phyloP scores from a whole-genome alignment of 2,888 invertebrate genomes.

The Hypomecis punctinalis region DNA sequence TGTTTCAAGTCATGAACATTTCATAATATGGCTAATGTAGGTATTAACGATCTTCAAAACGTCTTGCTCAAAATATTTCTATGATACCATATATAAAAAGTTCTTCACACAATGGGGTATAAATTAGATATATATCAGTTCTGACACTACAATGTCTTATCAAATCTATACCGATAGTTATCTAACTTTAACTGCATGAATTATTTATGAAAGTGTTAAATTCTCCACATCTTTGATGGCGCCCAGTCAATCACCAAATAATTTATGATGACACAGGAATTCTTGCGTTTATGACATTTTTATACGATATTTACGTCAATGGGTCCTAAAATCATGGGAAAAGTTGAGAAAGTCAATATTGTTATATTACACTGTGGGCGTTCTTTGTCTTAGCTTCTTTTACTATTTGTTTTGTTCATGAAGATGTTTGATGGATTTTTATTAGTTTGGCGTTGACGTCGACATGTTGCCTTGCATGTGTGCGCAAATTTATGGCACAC shows the following conservation, averaged over 20 bases:
- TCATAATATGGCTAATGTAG: no score
- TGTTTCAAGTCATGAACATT: no score
- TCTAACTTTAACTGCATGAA: constrained; percentile 14
- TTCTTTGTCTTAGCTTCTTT: constrained; percentile 44
- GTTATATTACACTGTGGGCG: constrained; percentile 48
- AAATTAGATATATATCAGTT: background rate
- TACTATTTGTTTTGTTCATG: constrained; percentile 48
- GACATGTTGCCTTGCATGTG: background rate
- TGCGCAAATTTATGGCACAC: no score
- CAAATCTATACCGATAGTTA: constrained; percentile 11
- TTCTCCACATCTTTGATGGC: constrained; percentile 42
- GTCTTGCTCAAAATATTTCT: no score
- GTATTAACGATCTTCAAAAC: no score
- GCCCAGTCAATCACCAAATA: constrained; percentile 44
- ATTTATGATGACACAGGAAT: constrained; percentile 48
- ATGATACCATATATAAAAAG: no score
- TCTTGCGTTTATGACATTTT: constrained; percentile 51
- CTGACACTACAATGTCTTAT: background rate
- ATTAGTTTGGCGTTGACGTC: constrained; percentile 13
- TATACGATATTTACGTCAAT: constrained; percentile 37
- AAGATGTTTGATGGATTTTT: constrained; percentile 43
- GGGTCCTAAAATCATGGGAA: constrained; percentile 27
- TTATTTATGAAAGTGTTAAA: constrained; percentile 42
- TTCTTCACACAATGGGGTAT: no score
- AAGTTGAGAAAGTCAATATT: constrained; percentile 45